Percentiles rank a stretch among this genome's conserved stretches.
phyloP scores from a whole-genome alignment of 2,113 vertebrate species.

The Hydrolagus affinis region DNA sequence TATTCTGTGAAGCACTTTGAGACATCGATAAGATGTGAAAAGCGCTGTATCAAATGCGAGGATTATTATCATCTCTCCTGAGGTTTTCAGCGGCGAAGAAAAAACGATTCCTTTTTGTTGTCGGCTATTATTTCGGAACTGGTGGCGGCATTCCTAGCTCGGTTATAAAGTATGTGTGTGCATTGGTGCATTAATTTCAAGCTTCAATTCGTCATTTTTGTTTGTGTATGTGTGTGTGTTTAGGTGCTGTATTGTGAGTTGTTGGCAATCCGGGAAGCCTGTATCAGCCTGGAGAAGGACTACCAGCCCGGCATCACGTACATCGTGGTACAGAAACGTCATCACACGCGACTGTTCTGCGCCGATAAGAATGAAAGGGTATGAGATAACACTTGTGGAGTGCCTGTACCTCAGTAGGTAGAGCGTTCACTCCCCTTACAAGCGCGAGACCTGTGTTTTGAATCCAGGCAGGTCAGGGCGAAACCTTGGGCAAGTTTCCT shows the following conservation, averaged over 20 bases:
- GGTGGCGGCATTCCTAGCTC: background rate
- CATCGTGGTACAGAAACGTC: constrained; percentile 96
- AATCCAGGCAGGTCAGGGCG: too few relatives aligned
- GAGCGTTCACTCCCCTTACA: too few relatives aligned
- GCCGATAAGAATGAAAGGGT: constrained; percentile 97
- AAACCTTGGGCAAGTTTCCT: too few relatives aligned
- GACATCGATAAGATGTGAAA: too few relatives aligned
- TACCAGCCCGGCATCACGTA: constrained; percentile 99
- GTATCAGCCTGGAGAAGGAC: constrained; percentile 96
- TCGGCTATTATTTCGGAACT: too few relatives aligned
- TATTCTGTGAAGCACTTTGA: too few relatives aligned
- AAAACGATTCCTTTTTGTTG: background rate
- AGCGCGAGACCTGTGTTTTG: too few relatives aligned
- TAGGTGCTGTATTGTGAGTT: constrained; percentile 97
- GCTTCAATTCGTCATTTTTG: background rate
- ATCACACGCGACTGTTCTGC: constrained; percentile 96
- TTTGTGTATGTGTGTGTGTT: too few relatives aligned
- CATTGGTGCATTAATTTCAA: background rate
- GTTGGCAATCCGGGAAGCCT: constrained; percentile 95
- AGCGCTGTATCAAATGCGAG: too few relatives aligned
- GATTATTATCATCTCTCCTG: background rate
- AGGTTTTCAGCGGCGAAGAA: background rate
- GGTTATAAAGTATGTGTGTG: background rate
- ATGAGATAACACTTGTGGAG: constrained; percentile 44
- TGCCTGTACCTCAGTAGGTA: background rate